phyloP scores from a whole-genome alignment of 1,140 invertebrate genomes.

The Saccostrea glomerata region DNA sequence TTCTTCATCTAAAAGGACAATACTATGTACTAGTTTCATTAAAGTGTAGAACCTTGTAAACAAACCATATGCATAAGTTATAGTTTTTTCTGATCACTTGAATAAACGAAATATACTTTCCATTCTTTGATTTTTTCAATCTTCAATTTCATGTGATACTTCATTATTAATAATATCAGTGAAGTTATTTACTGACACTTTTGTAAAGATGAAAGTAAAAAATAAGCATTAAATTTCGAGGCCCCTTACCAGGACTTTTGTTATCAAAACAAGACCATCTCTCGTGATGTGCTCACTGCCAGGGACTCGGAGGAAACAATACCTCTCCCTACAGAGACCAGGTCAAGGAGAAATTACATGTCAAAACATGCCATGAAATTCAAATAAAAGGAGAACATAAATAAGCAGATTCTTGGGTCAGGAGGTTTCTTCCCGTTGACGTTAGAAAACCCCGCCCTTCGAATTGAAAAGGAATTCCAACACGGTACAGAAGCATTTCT shows the following conservation, averaged over 20 bases:
- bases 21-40: too few relatives aligned
- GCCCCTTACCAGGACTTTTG: not conserved
- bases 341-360: constrained; percentile 14
- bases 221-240: not conserved
- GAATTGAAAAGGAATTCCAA: constrained; percentile 1
- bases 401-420: not conserved
- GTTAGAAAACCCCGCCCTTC: not conserved
- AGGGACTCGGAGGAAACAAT: not conserved
- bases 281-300: not conserved
- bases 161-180: too few relatives aligned
- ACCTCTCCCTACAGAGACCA: not conserved
- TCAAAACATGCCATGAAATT: constrained; percentile 34
- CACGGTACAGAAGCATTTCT: not conserved
- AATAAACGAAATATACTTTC: too few relatives aligned
- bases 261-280: not conserved
- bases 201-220: too few relatives aligned
- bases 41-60: too few relatives aligned
- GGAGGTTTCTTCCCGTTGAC: not conserved
- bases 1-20: too few relatives aligned
- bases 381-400: constrained; percentile 8
- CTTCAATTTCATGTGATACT: too few relatives aligned
- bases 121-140: too few relatives aligned
- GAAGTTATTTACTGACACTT: too few relatives aligned
- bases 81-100: too few relatives aligned
- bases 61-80: too few relatives aligned